phyloP scores from a whole-genome alignment of 1,140 invertebrate genomes.

The Cataglyphis hispanica region DNA sequence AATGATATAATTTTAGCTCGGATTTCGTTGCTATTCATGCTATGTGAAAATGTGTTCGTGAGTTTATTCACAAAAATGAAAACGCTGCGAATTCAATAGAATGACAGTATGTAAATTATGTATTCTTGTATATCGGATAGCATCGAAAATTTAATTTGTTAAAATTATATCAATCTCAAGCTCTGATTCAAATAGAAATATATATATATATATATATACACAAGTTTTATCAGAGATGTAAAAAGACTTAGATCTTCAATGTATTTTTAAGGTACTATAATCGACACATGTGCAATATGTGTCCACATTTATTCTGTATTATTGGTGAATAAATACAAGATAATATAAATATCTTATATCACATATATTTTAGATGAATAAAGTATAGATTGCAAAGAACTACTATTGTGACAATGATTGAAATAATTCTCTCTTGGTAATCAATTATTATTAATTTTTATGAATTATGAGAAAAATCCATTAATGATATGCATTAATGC shows the following conservation, averaged over 20 bases:
- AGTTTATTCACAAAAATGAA: constrained; percentile 6
- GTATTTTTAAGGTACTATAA: constrained; percentile 56
- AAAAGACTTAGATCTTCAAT: constrained; percentile 43
- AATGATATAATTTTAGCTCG: constrained; percentile 21
- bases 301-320: constrained; percentile 59
- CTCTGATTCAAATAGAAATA: constrained; percentile 23
- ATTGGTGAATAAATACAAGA: constrained; percentile 48
- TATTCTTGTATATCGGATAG: background rate
- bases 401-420: constrained; percentile 41
- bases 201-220: constrained; percentile 19
- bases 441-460: constrained; percentile 6
- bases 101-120: background rate
- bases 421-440: constrained; percentile 9
- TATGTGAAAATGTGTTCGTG: background rate
- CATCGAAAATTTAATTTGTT: constrained; percentile 28
- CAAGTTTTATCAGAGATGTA: constrained; percentile 34
- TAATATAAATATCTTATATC: constrained; percentile 21
- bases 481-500: background rate
- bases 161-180: constrained; percentile 24
- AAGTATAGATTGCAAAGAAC: constrained; percentile 51
- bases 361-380: constrained; percentile 53
- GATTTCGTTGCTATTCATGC: constrained; percentile 1
- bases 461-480: no score
- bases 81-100: background rate
- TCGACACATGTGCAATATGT: constrained; percentile 56